These are phyloP conservation scores for Mythimna pallens DNA, from an alignment of 2,888 invertebrate species.

Conservation along the genomic window DNA sequence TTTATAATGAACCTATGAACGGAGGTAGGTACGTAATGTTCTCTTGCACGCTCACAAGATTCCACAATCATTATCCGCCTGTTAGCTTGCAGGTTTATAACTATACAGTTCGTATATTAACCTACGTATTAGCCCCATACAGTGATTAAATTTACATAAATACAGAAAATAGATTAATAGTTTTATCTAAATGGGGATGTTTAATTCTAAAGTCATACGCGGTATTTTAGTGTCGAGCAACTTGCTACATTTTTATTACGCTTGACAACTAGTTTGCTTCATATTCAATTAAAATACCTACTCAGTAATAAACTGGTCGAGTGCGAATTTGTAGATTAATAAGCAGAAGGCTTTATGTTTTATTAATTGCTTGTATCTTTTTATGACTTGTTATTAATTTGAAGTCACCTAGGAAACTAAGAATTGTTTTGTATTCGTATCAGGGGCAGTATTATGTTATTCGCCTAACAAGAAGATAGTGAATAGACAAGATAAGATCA, in stretches of 20 bases:
- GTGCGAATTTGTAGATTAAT: conserved; percentile 33
- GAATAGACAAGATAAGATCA: conserved; percentile 8
- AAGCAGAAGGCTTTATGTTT: conserved; percentile 27
- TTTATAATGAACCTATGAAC: conserved; percentile 56
- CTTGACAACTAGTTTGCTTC: conserved; percentile 8
- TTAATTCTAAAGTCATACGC: conserved; percentile 21
- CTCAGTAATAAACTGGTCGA: conserved; percentile 25
- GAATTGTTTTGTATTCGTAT: conserved; percentile 13
- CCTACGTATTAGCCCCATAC: conserved; percentile 48
- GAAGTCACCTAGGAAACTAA: conserved; percentile 16
- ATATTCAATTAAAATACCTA: conserved; percentile 29
- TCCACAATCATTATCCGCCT: conserved; percentile 49
- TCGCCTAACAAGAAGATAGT: neutral
- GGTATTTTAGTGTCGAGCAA: conserved; percentile 15
- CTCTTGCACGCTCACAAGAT: conserved; percentile 34
- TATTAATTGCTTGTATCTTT: conserved; percentile 36
- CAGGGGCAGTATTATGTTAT: neutral
- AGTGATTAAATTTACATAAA: conserved; percentile 67
- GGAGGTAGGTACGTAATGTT: conserved; percentile 29
- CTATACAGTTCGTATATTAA: conserved; percentile 56
- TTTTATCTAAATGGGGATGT: conserved; percentile 43
- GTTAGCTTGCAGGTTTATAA: conserved; percentile 58
- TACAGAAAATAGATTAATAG: conserved; percentile 54
- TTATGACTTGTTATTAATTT: conserved; percentile 27
- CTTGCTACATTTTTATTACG: conserved; percentile 25